Conservation (phyloP, 64 coral and sea anemone species). For the Pocillopora damicornis region DNA sequence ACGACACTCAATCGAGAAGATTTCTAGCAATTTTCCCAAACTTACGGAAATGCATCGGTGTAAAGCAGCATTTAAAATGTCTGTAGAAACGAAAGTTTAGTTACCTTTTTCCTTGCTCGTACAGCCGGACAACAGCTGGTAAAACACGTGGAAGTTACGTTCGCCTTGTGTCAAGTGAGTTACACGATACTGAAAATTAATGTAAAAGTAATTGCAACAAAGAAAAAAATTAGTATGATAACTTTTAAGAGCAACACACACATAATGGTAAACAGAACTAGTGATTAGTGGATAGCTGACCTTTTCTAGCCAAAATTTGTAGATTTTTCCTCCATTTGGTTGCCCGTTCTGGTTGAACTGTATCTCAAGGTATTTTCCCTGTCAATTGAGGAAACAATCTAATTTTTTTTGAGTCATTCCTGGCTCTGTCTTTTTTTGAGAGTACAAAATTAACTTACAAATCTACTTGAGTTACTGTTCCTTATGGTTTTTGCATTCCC, state of each 20-base stretch:
- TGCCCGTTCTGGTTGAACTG: slow-evolving; percentile 69
- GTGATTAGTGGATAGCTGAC: slow-evolving; percentile 3
- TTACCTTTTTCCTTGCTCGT: slow-evolving; percentile 48
- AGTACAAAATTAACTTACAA: slow-evolving; percentile 50
- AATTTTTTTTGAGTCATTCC: background rate
- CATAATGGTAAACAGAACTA: too few species aligned
- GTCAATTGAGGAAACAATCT: background rate
- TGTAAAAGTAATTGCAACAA: background rate
- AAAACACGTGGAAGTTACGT: slow-evolving; percentile 80
- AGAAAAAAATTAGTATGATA: too few species aligned
- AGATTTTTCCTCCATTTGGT: slow-evolving; percentile 85
- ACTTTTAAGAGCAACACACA: too few species aligned
- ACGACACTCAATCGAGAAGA: too few species aligned
- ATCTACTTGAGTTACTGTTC: slow-evolving; percentile 90
- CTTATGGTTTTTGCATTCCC: slow-evolving; percentile 86
- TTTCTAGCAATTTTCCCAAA: too few species aligned
- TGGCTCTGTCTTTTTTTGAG: background rate
- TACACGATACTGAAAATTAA: slow-evolving; percentile 59
- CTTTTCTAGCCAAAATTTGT: slow-evolving; percentile 88
- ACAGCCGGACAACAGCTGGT: slow-evolving; percentile 70
- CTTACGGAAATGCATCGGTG: background rate
- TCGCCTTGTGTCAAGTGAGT: slow-evolving; percentile 53
- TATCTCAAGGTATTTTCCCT: slow-evolving; percentile 92
- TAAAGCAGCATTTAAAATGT: background rate
- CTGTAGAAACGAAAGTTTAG: background rate